phyloP scores from a whole-genome alignment of 2,113 vertebrate species.

The Lagenorhynchus albirostris region DNA sequence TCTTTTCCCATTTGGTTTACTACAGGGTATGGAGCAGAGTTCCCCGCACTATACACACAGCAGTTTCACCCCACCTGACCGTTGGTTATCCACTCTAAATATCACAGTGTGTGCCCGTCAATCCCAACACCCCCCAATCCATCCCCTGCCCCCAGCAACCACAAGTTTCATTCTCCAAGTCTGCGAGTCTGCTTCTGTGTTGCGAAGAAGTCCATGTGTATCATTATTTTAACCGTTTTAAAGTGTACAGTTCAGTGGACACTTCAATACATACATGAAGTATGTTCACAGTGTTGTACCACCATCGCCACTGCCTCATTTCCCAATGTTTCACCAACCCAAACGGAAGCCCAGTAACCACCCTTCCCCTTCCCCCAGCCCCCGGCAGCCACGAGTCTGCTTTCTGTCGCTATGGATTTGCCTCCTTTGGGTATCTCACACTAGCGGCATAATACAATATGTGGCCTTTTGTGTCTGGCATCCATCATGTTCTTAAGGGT shows the following conservation, averaged over 20 bases:
- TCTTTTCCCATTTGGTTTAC: neutral
- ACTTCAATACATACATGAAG: neutral
- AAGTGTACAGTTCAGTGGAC: neutral
- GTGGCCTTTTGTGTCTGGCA: neutral
- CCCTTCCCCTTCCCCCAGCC: too few relatives aligned
- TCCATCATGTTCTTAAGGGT: neutral
- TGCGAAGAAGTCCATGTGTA: neutral
- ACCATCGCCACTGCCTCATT: neutral
- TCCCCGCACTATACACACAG: neutral
- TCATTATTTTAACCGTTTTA: neutral
- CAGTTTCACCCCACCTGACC: too few relatives aligned
- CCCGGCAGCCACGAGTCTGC: neutral
- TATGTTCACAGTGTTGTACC: neutral
- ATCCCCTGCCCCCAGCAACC: neutral
- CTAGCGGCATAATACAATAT: too few relatives aligned
- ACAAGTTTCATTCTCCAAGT: neutral
- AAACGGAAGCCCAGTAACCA: neutral
- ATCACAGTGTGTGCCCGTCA: accelerated
- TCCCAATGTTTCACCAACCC: neutral
- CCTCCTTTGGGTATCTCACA: neutral
- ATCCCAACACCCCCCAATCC: neutral
- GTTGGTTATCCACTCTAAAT: neutral
- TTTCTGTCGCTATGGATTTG: neutral
- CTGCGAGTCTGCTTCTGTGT: neutral
- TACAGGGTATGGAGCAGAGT: neutral